These are phyloP conservation scores for Liasis olivaceus DNA, from an alignment of 2,797 vertebrate species.

Conservation along the genomic window DNA sequence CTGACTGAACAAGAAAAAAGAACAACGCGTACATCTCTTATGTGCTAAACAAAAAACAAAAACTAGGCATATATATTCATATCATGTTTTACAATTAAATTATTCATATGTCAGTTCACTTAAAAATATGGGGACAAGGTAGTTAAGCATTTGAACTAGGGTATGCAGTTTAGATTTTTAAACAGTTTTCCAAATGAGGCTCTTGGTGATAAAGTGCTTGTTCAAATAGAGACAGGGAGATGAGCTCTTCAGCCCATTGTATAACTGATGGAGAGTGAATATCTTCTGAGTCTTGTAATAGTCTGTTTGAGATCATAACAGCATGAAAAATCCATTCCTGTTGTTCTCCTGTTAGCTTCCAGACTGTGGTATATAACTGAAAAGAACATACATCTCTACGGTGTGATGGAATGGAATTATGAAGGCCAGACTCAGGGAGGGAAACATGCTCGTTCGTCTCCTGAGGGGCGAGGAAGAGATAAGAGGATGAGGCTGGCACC, in stretches of 20 bases:
- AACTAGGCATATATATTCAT: not conserved
- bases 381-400: not conserved
- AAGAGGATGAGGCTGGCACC: too few species aligned
- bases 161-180: not conserved
- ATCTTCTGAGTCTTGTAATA: not conserved
- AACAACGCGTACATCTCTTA: not conserved
- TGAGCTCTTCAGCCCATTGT: not conserved
- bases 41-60: not conserved
- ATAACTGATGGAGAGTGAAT: not conserved
- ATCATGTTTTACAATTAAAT: not conserved
- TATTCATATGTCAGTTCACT: not conserved
- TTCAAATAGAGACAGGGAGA: not conserved
- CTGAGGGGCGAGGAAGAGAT: too few species aligned
- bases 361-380: not conserved
- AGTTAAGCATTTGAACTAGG: not conserved
- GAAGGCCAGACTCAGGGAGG: too few species aligned
- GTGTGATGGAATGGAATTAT: too few species aligned
- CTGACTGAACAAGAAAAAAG: not conserved
- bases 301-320: not conserved
- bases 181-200: not conserved
- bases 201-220: not conserved
- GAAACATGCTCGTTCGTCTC: too few species aligned
- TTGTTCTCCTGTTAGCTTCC: not conserved
- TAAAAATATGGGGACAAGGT: not conserved
- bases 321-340: not conserved